Base-by-base conservation (phyloP, 2,113 vertebrate genomes). In the Trichomycterus rosablanca region DNA sequence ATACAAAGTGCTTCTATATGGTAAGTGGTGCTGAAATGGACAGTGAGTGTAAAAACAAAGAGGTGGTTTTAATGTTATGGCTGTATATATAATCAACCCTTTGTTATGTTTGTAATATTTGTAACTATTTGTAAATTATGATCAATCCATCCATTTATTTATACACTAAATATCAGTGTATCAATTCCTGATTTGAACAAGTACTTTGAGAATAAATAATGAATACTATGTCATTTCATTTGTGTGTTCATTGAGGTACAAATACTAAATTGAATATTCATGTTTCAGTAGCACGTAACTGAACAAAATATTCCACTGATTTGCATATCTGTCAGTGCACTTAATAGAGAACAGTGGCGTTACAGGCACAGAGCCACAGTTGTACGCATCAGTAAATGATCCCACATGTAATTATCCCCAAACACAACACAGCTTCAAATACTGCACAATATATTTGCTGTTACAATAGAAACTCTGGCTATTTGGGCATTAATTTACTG, bases 121-220 rank as follows among this genome's bases (percentile, higher is more conserved):
- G n/a, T n/a, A n/a, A n/a, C n/a, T n/a, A n/a, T n/a, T 15, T 12
- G n/a, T 1, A 1, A 23, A 37, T 54, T n/a, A 40, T 35, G 34
- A 23, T 52, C 35, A 35, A 45, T 35, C 6, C 28, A 18, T 54
- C 45, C 28, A 26, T 42, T 63, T 54, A 43, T 19, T 55, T 55
- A 24, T 53, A 35, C 24, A 54, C 15, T 45, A n/a, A 9, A 35
- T 35, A 52, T 32, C 19, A 22, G 39, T 37, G 3, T n/a, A n/a
- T n/a, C 50, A 34, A 18, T 54, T 30, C 28, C 28, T 24, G 50
- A 23, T 28, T 44, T 45, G 39, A 44, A 44, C 49, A 53, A 63
- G 10, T 76, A 74, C 76, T 44, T 24, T 2, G 66, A 76, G 74
- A 76, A 77, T 72, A 82, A 80, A n/a, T n/a, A n/a, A n/a, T n/a